These are phyloP conservation scores for Rhizomys pruinosus DNA, from an alignment of 2,113 vertebrate genomes.

Conservation along the genomic window DNA sequence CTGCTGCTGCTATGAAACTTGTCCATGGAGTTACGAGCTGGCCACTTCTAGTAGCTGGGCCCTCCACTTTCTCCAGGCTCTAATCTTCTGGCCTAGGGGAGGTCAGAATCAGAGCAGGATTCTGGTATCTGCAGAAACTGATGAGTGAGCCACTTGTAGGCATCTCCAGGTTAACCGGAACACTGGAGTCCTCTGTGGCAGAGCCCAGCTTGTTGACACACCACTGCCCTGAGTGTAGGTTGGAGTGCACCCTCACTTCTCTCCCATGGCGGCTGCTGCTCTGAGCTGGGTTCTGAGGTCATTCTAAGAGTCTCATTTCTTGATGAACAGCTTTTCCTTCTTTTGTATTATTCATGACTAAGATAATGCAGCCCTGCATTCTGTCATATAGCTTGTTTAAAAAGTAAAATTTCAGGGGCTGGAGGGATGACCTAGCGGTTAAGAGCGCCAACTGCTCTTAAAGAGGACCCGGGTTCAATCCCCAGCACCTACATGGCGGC, in stretches of 20 bases:
- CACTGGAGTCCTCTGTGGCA: conserved; percentile 24
- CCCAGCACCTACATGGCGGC: no score
- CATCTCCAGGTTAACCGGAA: conserved; percentile 6
- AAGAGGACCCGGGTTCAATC: no score
- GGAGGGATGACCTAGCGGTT: no score
- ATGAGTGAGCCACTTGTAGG: neutral
- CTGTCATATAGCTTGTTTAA: neutral
- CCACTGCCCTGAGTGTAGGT: neutral
- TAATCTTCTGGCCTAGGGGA: neutral
- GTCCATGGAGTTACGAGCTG: neutral
- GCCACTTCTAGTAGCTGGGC: neutral
- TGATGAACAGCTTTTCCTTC: neutral
- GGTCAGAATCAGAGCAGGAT: neutral
- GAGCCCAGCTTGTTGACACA: neutral
- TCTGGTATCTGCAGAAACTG: conserved; percentile 6
- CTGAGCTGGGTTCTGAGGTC: neutral
- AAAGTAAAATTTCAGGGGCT: neutral
- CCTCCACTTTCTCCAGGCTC: neutral
- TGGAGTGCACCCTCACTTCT: neutral
- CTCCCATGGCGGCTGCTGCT: neutral
- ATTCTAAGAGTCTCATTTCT: neutral
- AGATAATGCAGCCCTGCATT: neutral
- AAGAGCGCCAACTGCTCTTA: no score
- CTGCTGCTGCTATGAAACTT: neutral
- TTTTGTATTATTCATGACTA: neutral